These are phyloP conservation scores for Drosophila malerkotliana DNA, from an alignment of 1,140 invertebrate species.

Conservation along the genomic window DNA sequence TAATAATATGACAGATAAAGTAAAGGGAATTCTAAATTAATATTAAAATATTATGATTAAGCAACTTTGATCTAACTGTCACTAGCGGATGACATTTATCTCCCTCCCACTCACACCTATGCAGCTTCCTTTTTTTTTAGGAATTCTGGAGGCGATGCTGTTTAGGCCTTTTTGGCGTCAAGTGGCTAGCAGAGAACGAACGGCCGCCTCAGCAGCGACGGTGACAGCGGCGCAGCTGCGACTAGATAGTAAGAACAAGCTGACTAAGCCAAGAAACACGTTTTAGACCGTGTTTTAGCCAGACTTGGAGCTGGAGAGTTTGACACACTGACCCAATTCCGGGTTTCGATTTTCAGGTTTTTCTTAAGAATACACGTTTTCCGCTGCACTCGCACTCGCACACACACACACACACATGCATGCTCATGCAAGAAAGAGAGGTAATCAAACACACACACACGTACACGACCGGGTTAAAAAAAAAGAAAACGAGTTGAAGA, in stretches of 20 bases:
- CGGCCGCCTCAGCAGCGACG: neutral
- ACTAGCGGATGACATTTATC: too few species aligned
- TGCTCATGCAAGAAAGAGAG: neutral
- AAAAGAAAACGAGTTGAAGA: constrained; percentile 64
- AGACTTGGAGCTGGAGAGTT: constrained; percentile 34
- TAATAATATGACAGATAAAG: too few species aligned
- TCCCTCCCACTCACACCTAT: constrained; percentile 18
- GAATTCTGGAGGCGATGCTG: constrained; percentile 43
- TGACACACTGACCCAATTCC: constrained; percentile 83
- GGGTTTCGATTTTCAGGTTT: constrained; percentile 83
- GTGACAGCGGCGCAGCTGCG: constrained; percentile 26
- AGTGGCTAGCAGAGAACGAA: neutral
- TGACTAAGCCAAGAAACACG: constrained; percentile 57
- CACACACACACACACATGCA: constrained; percentile 16
- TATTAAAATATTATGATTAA: too few species aligned
- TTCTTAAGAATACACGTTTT: constrained; percentile 79
- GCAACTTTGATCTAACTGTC: too few species aligned
- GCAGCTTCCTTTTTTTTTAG: constrained; percentile 16
- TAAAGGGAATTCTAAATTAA: too few species aligned
- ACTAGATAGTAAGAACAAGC: constrained; percentile 71
- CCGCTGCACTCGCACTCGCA: constrained; percentile 54
- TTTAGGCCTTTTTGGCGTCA: constrained; percentile 29
- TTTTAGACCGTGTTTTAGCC: constrained; percentile 63
- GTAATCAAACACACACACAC: constrained; percentile 5
- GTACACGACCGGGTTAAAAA: constrained; percentile 35